phyloP scores from a whole-genome alignment of 2,888 invertebrate genomes.

The Noctua pronuba region DNA sequence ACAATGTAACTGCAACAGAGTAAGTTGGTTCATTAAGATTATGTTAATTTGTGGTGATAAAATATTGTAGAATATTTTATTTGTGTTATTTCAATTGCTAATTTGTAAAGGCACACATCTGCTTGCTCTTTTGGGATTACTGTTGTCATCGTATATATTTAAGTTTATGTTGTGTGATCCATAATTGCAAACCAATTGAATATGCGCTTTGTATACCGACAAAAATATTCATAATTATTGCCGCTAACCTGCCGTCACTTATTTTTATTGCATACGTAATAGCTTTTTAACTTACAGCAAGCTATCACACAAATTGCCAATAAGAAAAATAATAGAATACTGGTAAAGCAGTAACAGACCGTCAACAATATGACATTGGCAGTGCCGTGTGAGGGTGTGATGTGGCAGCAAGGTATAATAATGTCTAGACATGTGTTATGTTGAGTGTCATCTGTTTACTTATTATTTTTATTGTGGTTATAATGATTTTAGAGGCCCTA shows the following conservation, averaged over 20 bases:
- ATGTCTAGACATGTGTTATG: not conserved
- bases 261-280: not conserved
- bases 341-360: not conserved
- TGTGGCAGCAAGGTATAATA: not conserved
- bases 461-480: not conserved
- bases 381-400: not conserved
- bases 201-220: not conserved
- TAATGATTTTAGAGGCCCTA: not conserved
- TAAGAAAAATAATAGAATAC: not conserved
- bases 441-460: not conserved
- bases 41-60: slow-evolving; percentile 3
- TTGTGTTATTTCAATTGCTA: not conserved
- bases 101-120: not conserved
- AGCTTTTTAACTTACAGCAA: not conserved
- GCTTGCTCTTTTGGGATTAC: not conserved
- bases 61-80: not conserved
- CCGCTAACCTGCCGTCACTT: not conserved
- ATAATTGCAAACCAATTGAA: not conserved
- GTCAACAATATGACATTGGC: not conserved
- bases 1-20: not conserved
- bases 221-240: not conserved
- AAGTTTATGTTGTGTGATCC: not conserved
- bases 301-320: not conserved
- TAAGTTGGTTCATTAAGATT: not conserved
- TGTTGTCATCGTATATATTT: not conserved